Conservation (phyloP, 2,888 invertebrate species). For the Caenorhabditis virilis region DNA sequence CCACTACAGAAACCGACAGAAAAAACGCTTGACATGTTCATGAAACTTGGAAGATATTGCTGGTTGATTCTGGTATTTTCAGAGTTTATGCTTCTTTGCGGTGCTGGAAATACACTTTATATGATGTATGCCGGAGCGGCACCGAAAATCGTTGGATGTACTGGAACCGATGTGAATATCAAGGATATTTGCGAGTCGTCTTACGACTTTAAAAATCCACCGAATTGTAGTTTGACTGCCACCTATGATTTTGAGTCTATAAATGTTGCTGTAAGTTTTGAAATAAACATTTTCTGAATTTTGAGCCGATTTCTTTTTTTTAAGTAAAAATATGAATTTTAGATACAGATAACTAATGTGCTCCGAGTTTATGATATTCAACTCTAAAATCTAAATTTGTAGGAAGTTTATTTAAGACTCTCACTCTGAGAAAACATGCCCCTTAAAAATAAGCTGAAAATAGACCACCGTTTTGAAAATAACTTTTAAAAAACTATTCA, state of each 20-base stretch:
- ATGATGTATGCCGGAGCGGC: constrained; percentile 48
- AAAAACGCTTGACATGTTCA: constrained; percentile 34
- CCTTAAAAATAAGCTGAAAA: no score
- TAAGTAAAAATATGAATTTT: no score
- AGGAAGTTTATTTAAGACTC: no score
- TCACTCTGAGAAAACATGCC: no score
- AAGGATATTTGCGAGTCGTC: constrained; percentile 34
- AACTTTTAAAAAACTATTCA: no score
- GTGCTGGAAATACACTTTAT: constrained; percentile 44
- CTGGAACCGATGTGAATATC: constrained; percentile 21
- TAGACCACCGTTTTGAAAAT: no score
- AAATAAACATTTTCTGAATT: no score
- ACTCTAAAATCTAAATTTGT: no score
- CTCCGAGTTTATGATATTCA: no score
- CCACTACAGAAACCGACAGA: constrained; percentile 11
- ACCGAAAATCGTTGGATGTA: constrained; percentile 35
- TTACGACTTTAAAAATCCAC: constrained; percentile 21
- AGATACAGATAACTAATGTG: no score
- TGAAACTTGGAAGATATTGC: constrained; percentile 37
- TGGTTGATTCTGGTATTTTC: constrained; percentile 40
- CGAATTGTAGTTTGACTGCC: constrained; percentile 33
- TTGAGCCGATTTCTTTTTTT: no score
- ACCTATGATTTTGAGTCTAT: constrained; percentile 48
- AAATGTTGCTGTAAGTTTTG: constrained; percentile 50
- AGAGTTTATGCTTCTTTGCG: constrained; percentile 42